Evolutionary conservation across 1,140 invertebrate genomes (phyloP).

Genomic region (Lysiphlebus fabarum): DNA sequence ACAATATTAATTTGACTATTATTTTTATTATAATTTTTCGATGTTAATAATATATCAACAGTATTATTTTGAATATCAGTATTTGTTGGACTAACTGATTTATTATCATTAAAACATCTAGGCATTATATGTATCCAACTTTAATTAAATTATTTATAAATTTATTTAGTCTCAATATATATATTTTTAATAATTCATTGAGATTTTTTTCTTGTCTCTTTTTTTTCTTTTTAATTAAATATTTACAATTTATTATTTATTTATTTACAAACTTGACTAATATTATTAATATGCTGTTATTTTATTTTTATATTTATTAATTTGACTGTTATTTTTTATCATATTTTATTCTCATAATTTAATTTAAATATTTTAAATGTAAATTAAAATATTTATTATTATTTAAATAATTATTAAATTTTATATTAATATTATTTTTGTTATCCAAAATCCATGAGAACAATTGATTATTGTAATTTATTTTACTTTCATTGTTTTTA

Average conservation of each 20-base stretch:
- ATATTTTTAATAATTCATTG: conserved; percentile 14
- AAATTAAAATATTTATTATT: background rate
- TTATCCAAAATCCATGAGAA: conserved; percentile 12
- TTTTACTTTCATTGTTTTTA: conserved; percentile 2
- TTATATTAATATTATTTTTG: background rate
- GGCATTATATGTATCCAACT: conserved; percentile 51
- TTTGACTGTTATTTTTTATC: no score
- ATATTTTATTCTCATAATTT: background rate
- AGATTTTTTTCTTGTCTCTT: no score
- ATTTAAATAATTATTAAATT: background rate
- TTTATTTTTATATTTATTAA: background rate
- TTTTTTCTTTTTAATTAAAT: background rate
- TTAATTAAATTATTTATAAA: conserved; percentile 23
- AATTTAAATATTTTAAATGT: background rate
- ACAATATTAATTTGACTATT: conserved; percentile 45
- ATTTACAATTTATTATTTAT: background rate
- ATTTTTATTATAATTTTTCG: conserved; percentile 42
- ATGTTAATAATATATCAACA: conserved; percentile 47
- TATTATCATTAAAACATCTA: conserved; percentile 56
- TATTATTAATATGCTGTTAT: no score
- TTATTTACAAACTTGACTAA: background rate
- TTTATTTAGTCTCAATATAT: conserved; percentile 22
- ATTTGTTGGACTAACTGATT: conserved; percentile 52
- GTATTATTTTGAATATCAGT: conserved; percentile 40
- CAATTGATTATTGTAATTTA: background rate